These are phyloP conservation scores for Maconellicoccus hirsutus DNA, from an alignment of 1,140 invertebrate genomes.

Conservation along the genomic window DNA sequence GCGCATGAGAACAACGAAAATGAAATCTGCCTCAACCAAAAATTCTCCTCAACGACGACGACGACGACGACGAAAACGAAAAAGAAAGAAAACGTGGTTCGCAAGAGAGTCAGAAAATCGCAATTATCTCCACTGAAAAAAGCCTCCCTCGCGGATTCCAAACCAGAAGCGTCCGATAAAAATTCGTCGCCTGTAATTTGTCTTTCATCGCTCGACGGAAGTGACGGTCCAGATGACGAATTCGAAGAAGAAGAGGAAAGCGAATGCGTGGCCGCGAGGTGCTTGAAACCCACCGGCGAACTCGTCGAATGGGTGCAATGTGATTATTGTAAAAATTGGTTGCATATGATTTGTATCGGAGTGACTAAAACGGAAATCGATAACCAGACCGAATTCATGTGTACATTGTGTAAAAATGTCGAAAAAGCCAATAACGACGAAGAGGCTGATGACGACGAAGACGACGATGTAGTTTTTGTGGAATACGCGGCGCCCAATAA, in stretches of 20 bases:
- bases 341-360: constrained; percentile 89
- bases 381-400: constrained; percentile 85
- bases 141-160: too few species aligned
- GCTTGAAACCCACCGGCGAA: constrained; percentile 64
- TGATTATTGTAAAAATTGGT: constrained; percentile 91
- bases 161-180: constrained; percentile 34
- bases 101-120: neutral
- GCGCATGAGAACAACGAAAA: neutral
- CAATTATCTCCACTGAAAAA: neutral
- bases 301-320: constrained; percentile 96
- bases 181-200: neutral
- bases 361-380: constrained; percentile 68
- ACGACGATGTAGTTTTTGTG: neutral
- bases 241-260: constrained; percentile 57
- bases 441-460: neutral
- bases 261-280: constrained; percentile 68
- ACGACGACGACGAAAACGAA: neutral
- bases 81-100: neutral
- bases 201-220: constrained; percentile 26
- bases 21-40: neutral
- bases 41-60: neutral
- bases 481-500: neutral
- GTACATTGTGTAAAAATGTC: constrained; percentile 32
- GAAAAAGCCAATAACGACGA: neutral
- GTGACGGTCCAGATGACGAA: constrained; percentile 34